Conservation (phyloP, 2,888 invertebrate genomes). For the Xanthia togata region DNA sequence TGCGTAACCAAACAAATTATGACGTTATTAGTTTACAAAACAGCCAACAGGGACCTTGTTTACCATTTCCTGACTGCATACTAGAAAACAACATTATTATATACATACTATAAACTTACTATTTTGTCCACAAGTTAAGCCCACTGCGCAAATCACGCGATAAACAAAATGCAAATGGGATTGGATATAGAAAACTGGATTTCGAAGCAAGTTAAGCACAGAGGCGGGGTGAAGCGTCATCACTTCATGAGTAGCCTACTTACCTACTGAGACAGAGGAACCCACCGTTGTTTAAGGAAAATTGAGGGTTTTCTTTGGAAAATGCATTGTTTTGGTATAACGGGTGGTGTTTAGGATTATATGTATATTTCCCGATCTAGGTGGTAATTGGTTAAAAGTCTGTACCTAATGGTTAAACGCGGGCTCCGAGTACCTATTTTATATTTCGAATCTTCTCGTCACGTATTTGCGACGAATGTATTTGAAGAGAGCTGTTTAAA, state of each 20-base stretch:
- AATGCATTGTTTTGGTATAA: not conserved
- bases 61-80: constrained; percentile 22
- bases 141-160: constrained; percentile 70
- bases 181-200: constrained; percentile 77
- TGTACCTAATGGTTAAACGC: no score
- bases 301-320: not conserved
- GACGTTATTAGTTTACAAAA: constrained; percentile 46
- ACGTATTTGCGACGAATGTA: no score
- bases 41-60: constrained; percentile 35
- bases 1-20: not conserved
- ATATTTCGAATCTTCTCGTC: no score
- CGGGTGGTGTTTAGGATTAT: rapidly evolving
- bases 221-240: constrained; percentile 85
- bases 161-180: constrained; percentile 86
- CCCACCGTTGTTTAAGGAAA: not conserved
- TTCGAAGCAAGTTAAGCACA: constrained; percentile 76
- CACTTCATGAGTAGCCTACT: constrained; percentile 30
- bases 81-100: not conserved
- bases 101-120: not conserved
- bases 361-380: rapidly evolving
- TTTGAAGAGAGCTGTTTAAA: no score
- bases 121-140: constrained; percentile 60
- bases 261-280: constrained; percentile 10
- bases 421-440: no score
- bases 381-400: not conserved